These are phyloP conservation scores for Stramonita haemastoma DNA, from an alignment of 2,888 invertebrate genomes.

Conservation along the genomic window DNA sequence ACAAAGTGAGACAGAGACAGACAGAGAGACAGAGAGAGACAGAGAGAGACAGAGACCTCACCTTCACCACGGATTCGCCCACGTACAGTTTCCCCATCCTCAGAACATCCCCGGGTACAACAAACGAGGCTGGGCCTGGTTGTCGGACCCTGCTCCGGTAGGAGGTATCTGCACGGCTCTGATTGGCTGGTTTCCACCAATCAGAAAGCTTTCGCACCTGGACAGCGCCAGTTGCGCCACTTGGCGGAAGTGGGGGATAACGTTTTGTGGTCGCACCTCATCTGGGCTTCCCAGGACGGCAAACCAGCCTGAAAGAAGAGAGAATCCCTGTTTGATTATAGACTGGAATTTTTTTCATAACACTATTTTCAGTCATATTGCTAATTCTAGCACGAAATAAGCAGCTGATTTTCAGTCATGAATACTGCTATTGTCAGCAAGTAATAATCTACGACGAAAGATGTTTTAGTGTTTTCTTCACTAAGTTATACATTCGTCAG, in stretches of 20 bases:
- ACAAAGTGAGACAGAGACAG: neutral
- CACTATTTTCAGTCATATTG: neutral
- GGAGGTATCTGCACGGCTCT: constrained; percentile 22
- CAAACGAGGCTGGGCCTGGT: constrained; percentile 47
- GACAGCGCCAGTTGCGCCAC: constrained; percentile 60
- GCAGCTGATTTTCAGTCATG: neutral
- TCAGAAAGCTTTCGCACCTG: constrained; percentile 61
- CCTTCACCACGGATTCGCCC: constrained; percentile 58
- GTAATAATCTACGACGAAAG: too few relatives aligned
- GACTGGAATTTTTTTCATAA: neutral
- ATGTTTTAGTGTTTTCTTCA: too few relatives aligned
- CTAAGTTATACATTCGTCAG: neutral
- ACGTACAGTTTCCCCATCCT: constrained; percentile 61
- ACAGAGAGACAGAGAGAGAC: neutral
- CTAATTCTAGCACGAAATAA: neutral
- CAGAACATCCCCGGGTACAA: constrained; percentile 63
- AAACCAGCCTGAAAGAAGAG: constrained; percentile 64
- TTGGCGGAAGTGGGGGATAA: constrained; percentile 60
- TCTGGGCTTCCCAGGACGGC: constrained; percentile 58
- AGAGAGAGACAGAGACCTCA: constrained; percentile 33
- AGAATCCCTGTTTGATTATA: neutral
- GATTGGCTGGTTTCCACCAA: constrained; percentile 57
- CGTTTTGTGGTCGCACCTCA: constrained; percentile 52
- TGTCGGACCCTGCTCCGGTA: neutral
- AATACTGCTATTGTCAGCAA: too few relatives aligned